These are phyloP conservation scores for Meda fulgida DNA, from an alignment of 2,797 vertebrate species.

Conservation along the genomic window DNA sequence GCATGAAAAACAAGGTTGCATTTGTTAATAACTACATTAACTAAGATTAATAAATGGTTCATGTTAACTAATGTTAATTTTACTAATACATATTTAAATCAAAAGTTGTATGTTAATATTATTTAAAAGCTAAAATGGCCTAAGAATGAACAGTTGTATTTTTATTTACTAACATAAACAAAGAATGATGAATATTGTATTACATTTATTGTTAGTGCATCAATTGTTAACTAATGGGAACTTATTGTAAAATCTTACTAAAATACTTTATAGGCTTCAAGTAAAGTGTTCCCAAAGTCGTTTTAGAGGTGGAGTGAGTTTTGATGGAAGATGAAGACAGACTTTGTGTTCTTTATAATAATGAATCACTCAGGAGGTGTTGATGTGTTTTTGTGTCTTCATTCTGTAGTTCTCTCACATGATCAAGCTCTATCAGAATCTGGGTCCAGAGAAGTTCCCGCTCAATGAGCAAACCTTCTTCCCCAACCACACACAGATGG, in stretches of 20 bases:
- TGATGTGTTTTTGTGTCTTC: slow-evolving; percentile 14
- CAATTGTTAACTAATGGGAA: not conserved
- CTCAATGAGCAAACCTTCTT: slow-evolving; percentile 96
- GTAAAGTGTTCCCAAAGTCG: not conserved
- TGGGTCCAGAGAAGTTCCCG: slow-evolving; percentile 94
- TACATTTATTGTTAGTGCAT: not conserved
- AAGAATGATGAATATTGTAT: not conserved
- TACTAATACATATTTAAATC: not conserved
- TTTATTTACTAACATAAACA: not conserved
- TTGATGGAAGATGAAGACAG: not conserved
- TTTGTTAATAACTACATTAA: too few relatives aligned
- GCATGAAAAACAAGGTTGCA: too few relatives aligned
- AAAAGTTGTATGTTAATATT: not conserved
- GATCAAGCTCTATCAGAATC: slow-evolving; percentile 91
- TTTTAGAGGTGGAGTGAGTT: not conserved
- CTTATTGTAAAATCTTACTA: not conserved
- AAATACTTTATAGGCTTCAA: not conserved
- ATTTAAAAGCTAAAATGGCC: not conserved
- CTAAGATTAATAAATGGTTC: too few relatives aligned
- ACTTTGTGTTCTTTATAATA: not conserved
- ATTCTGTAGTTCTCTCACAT: slow-evolving; percentile 92
- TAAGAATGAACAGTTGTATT: too few relatives aligned
- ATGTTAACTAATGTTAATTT: too few relatives aligned
- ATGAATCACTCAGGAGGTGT: not conserved
- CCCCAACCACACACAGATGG: slow-evolving; percentile 95